Conservation (phyloP, 2,797 vertebrate species). For the Pachyuromys duprasi region DNA sequence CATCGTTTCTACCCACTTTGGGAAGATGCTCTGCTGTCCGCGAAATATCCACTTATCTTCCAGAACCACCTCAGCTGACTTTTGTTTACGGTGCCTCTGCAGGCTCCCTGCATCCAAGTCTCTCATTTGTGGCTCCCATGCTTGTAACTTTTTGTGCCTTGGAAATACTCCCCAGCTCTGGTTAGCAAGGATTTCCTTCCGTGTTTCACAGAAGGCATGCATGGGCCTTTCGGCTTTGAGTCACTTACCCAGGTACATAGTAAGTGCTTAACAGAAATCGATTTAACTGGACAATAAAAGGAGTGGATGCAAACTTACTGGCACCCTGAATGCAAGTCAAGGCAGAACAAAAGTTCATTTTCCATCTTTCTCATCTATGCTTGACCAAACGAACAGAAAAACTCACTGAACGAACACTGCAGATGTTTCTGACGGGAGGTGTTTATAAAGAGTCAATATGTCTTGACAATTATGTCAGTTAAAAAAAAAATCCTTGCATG, state of each 20-base stretch:
- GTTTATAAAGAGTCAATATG: constrained; percentile 30
- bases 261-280: neutral
- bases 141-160: neutral
- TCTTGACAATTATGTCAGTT: constrained; percentile 41
- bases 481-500: neutral
- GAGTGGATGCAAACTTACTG: neutral
- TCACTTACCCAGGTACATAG: neutral
- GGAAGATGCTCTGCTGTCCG: neutral
- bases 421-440: constrained; percentile 40
- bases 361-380: neutral
- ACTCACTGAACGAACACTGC: neutral
- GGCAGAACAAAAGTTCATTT: neutral
- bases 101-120: neutral
- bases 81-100: neutral
- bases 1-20: neutral
- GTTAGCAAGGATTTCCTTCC: neutral
- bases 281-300: neutral
- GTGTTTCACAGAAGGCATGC: neutral
- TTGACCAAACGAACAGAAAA: neutral
- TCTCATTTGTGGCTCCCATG: neutral
- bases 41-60: neutral
- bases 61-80: neutral
- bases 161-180: neutral
- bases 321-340: neutral
- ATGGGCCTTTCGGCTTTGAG: neutral